Evolutionary conservation across 2,888 invertebrate species (phyloP), one percentile per base, ranked within the genome.

Genomic region (Agrilus mali): DNA sequence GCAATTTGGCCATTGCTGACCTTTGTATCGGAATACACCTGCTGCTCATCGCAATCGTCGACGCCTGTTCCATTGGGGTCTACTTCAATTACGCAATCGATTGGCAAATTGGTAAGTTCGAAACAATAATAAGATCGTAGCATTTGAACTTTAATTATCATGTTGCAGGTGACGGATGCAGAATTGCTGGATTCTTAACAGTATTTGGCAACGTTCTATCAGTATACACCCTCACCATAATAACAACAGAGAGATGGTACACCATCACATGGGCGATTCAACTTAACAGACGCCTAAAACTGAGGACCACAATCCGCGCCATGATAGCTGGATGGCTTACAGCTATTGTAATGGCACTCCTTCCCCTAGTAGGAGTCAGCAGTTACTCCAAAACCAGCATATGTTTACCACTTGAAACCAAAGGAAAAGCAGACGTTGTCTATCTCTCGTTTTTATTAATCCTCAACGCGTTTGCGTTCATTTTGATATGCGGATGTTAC

Each of bases 21-120:
- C 67, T 81, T 45, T 74, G 75, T 55, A 80, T 80, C 68, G 81
- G 78, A 1, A 58, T 77, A 10, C 81, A 82, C 60, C 64, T 82
- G 38, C 69, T 78, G 1, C 55, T 69, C 31, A 71, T 80, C 47
- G 79, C 80, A 1, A 68, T 75, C 12, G 72, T 77, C 36, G 82
- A 82, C 56, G 70, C 75, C 0, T 70, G 72, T 33, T 78, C 79
- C 3, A 68, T 78, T 31, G 77, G 80, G 7, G 71, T 70, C 40
- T 81, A 80, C 58, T 79, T 79, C 61, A 79, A 78, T 57, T 72
- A 74, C 53, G 80, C 80, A 31, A 78, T 80, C 36, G 72, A 74
- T 54, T 82, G 82, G 81, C 81, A 82, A 62, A 71, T 74, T 55
- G 74, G 71, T 70, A 53, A 57, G 51, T 45, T 40, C 27, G 4